phyloP scores from a whole-genome alignment of 1,140 invertebrate genomes.

The Coelopa frigida region DNA sequence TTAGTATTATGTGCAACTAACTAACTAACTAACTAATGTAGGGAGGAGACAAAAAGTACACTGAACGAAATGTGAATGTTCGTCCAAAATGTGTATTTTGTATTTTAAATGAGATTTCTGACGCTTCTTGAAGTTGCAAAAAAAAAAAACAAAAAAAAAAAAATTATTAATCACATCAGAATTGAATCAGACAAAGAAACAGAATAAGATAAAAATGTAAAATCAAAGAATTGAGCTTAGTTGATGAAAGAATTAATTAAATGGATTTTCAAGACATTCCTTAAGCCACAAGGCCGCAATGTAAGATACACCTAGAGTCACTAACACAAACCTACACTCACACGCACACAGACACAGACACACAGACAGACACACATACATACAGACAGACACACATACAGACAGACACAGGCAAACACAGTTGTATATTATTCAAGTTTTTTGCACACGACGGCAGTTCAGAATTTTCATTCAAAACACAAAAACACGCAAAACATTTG shows the following conservation, averaged over 20 bases:
- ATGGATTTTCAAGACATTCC: slow-evolving; percentile 8
- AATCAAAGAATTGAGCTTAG: background rate
- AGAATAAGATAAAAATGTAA: slow-evolving; percentile 3
- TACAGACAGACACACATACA: too few species aligned
- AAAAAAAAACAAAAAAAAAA: background rate
- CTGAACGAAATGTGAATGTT: background rate
- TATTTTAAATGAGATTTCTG: slow-evolving; percentile 15
- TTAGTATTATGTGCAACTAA: too few species aligned
- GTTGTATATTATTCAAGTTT: too few species aligned
- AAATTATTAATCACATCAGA: background rate
- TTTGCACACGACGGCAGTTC: slow-evolving; percentile 8
- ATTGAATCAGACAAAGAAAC: slow-evolving; percentile 4
- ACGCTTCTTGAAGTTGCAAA: background rate
- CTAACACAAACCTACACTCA: background rate
- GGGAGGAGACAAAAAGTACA: too few species aligned
- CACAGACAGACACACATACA: too few species aligned
- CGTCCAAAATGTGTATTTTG: slow-evolving; percentile 9
- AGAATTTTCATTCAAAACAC: slow-evolving; percentile 16
- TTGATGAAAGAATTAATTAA: too few species aligned
- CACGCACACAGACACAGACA: background rate
- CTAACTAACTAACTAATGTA: too few species aligned
- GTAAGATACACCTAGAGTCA: background rate
- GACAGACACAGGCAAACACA: too few species aligned
- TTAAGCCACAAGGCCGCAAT: background rate
- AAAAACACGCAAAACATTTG: slow-evolving; percentile 9